Evolutionary conservation across 2,888 invertebrate genomes (phyloP), one percentile per base, ranked within the genome.

Genomic region (Molanna angustata): DNA sequence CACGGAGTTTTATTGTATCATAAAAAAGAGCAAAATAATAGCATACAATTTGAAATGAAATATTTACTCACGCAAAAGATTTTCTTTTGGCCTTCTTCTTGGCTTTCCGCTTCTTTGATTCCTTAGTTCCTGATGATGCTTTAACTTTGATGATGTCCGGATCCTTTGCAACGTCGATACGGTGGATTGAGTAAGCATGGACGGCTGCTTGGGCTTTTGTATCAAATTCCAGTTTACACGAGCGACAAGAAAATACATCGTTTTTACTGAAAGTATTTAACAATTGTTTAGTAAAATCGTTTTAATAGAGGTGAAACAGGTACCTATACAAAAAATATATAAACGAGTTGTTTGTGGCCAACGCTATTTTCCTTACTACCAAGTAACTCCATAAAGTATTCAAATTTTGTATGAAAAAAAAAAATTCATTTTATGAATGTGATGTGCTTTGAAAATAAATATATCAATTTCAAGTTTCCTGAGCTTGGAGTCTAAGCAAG

Each of bases 51-150:
- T 3, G 14, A 3, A 37, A 42, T 31, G 1, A 43, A 44, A 6
- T 4, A 39, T 31, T 6, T 13, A 14, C 51, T 49, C 33, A 57
- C 57, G 21, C 37, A 4, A 45, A 46, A 17, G 41, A 48, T 54
- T 58, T 58, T 56, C 51, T 53, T 35, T 58, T 55, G 39, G 22
- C 40, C 37, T 57, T 54, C 37, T 52, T 52, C n/a, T 54, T 54
- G 11, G 40, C 33, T 27, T 41, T 45, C 27, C 54, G 31, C 42
- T 39, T 54, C 37, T 50, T 54, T 11, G 31, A 33, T 11, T 37
- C 43, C 35, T 48, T 43, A 1, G n/a, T 4, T 3, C 46, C 42
- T 18, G 39, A 14, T 2, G 16, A 4, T 9, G 27, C 33, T 32
- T 27, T 43, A 4, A 40, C 20, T 2, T 13, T 19, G 14, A 58